A percentile compares a stretch with the other conserved stretches of the same genome.
Conservation (phyloP, 2,888 invertebrate species). For the Habrosyne pyritoides region DNA sequence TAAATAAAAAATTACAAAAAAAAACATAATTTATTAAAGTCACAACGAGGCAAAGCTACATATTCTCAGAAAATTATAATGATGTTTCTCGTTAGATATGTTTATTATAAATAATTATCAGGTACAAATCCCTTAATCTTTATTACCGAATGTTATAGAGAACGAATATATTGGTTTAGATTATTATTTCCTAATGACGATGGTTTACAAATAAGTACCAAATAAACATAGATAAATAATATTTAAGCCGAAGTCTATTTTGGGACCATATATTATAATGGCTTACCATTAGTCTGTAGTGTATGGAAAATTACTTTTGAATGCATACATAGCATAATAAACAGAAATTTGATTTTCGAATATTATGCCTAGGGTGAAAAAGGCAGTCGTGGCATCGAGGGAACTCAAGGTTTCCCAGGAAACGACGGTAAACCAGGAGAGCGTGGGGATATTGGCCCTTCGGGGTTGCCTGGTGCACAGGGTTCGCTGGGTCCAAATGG, state of each 20-base stretch:
- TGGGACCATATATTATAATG: no score
- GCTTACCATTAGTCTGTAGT: no score
- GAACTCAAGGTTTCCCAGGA: constrained; percentile 87
- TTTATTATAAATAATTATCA: not conserved
- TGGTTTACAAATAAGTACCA: no score
- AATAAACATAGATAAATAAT: no score
- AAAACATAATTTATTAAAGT: constrained; percentile 7
- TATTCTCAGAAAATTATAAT: not conserved
- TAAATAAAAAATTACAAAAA: constrained; percentile 10
- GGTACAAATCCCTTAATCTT: no score
- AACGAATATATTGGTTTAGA: no score
- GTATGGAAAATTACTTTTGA: no score
- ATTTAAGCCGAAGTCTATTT: no score
- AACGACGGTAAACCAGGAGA: constrained; percentile 86
- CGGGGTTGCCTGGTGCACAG: constrained; percentile 87
- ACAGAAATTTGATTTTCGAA: not conserved
- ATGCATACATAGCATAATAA: no score
- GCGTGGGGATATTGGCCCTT: constrained; percentile 87
- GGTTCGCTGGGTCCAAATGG: constrained; percentile 87
- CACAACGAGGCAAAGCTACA: not conserved
- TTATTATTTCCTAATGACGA: no score
- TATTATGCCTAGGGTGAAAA: constrained; percentile 79
- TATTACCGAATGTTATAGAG: no score
- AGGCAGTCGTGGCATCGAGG: constrained; percentile 86
- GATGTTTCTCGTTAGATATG: not conserved